Evolutionary conservation across 2,797 vertebrate genomes (phyloP).

Genomic region (Catharus ustulatus): DNA sequence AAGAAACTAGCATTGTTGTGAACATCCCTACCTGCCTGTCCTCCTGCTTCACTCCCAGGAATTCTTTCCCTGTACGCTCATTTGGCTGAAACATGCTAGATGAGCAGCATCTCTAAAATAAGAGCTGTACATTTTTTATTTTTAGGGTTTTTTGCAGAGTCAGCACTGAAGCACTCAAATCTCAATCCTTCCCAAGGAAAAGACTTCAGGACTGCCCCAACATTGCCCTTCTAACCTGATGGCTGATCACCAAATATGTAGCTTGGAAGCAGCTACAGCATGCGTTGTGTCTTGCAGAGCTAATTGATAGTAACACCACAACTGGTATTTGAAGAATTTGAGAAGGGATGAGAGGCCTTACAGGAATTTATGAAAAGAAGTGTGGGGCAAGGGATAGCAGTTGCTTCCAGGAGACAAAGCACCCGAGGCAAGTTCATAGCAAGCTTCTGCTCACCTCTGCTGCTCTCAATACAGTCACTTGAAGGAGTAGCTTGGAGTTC

Average conservation of each 20-base stretch:
- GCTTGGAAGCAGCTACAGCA: not conserved
- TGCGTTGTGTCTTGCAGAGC: not conserved
- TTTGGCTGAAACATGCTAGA: not conserved
- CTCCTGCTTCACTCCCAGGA: not conserved
- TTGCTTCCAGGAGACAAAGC: not conserved
- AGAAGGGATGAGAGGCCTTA: not conserved
- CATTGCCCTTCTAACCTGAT: not conserved
- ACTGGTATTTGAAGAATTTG: constrained; percentile 30
- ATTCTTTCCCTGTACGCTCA: not conserved
- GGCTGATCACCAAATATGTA: not conserved
- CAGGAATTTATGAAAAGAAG: not conserved
- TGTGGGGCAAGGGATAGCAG: not conserved
- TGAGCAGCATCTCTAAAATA: not conserved
- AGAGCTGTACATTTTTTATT: not conserved
- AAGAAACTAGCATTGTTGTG: not conserved
- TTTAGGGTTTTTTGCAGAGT: accelerated
- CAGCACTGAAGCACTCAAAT: not conserved
- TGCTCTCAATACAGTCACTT: accelerated
- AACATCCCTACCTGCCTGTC: not conserved
- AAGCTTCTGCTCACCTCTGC: not conserved
- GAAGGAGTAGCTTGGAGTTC: not conserved
- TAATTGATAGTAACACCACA: not conserved
- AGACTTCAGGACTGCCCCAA: not conserved
- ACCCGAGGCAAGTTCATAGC: not conserved
- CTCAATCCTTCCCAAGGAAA: not conserved